A percentile compares a stretch with the other conserved stretches of the same genome.
phyloP scores from a whole-genome alignment of 1,140 invertebrate species.

The Scaptomyza montana region DNA sequence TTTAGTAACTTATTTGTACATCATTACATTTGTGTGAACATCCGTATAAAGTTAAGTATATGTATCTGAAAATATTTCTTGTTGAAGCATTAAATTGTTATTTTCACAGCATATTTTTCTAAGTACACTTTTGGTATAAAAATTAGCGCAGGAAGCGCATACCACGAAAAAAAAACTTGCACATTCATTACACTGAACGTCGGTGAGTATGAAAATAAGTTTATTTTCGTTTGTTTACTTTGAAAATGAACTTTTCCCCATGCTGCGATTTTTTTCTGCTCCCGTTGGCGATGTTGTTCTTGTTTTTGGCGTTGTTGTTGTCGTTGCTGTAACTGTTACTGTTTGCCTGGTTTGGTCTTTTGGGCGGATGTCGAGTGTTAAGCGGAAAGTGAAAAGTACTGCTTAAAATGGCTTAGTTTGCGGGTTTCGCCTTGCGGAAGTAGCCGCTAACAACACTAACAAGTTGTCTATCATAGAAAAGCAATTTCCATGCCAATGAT shows the following conservation, averaged over 20 bases:
- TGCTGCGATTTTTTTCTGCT: constrained; percentile 23
- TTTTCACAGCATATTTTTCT: constrained; percentile 71
- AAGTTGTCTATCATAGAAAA: constrained; percentile 79
- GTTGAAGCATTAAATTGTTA: constrained; percentile 25
- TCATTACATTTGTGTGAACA: no score
- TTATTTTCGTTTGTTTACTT: constrained; percentile 75
- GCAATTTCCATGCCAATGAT: constrained; percentile 81
- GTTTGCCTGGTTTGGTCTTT: constrained; percentile 12
- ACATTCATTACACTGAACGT: constrained; percentile 67
- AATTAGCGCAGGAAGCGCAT: constrained; percentile 77
- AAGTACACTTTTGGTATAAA: constrained; percentile 36
- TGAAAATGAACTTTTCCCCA: constrained; percentile 74
- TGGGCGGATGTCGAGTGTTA: constrained; percentile 76
- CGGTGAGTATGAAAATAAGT: constrained; percentile 74
- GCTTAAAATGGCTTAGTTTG: constrained; percentile 81
- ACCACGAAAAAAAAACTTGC: constrained; percentile 63
- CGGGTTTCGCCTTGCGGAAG: constrained; percentile 77
- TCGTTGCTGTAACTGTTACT: constrained; percentile 12
- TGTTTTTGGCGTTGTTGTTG: constrained; percentile 11
- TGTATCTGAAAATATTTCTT: constrained; percentile 19
- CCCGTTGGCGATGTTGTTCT: constrained; percentile 19
- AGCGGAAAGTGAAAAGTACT: constrained; percentile 81
- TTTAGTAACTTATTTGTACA: no score
- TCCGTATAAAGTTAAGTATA: background rate
- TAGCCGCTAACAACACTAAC: constrained; percentile 62